Percentiles rank a stretch among this genome's conserved stretches.
These are phyloP conservation scores for Zonitis immaculata DNA, from an alignment of 2,888 invertebrate genomes.

Conservation along the genomic window DNA sequence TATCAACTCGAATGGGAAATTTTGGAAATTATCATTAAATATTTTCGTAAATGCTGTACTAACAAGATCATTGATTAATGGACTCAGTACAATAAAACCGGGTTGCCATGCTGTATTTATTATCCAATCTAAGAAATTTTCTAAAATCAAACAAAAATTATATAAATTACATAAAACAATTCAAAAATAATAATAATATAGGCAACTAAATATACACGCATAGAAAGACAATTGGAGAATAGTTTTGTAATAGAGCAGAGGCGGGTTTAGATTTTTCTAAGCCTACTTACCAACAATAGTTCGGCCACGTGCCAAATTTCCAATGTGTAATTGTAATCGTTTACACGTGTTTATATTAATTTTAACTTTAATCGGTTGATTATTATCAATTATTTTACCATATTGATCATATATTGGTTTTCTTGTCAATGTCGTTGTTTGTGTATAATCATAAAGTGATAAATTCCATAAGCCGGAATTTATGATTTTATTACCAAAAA, in stretches of 20 bases:
- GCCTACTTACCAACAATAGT: slow-evolving; percentile 57
- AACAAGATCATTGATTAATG: slow-evolving; percentile 77
- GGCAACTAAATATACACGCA: slow-evolving; percentile 1
- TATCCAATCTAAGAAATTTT: slow-evolving; percentile 65
- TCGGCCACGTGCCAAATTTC: slow-evolving; percentile 65
- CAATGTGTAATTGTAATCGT: slow-evolving; percentile 72
- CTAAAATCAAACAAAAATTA: slow-evolving; percentile 54
- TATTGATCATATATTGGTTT: slow-evolving; percentile 48
- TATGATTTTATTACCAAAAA: slow-evolving; percentile 58
- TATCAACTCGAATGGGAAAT: slow-evolving; percentile 67
- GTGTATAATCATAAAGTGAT: slow-evolving; percentile 62
- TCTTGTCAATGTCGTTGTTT: slow-evolving; percentile 61
- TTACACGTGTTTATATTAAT: slow-evolving; percentile 71
- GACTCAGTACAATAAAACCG: slow-evolving; percentile 69
- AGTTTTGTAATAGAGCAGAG: not conserved
- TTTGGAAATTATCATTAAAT: slow-evolving; percentile 68
- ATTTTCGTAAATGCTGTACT: slow-evolving; percentile 80
- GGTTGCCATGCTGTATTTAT: slow-evolving; percentile 80
- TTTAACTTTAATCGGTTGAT: slow-evolving; percentile 55
- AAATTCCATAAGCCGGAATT: slow-evolving; percentile 72
- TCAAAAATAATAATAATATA: not conserved
- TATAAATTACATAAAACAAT: no score
- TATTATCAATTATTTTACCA: slow-evolving; percentile 32
- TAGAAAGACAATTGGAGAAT: no score
- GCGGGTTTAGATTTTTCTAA: not conserved